A percentile compares a stretch with the other conserved stretches of the same genome.
Conservation (phyloP, 2,888 invertebrate genomes). For the Drosophila subquinaria region DNA sequence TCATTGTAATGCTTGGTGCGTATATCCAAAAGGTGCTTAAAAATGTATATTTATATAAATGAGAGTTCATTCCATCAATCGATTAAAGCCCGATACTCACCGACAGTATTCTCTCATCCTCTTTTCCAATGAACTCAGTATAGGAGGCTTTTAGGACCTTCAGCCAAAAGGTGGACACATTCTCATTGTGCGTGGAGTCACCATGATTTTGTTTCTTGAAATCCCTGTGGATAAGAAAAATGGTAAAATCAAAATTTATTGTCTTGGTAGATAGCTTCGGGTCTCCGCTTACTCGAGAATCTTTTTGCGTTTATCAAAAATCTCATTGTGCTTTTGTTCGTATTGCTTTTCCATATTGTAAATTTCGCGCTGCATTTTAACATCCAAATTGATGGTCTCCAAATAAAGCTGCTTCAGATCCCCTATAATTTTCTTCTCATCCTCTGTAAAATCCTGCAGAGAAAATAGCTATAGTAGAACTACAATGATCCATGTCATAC, state of each 20-base stretch:
- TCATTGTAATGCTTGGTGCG: conserved; percentile 76
- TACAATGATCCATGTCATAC: conserved; percentile 8
- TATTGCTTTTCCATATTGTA: conserved; percentile 95
- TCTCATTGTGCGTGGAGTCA: conserved; percentile 54
- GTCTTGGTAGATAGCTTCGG: not conserved
- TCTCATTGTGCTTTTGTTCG: conserved; percentile 89
- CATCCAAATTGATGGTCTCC: conserved; percentile 93
- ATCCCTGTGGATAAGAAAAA: conserved; percentile 46
- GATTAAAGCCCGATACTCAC: conserved; percentile 42
- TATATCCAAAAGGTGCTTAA: conserved; percentile 77
- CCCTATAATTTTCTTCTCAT: conserved; percentile 89
- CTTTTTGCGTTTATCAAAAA: conserved; percentile 89
- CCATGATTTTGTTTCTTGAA: conserved; percentile 69
- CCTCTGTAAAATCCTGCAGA: conserved; percentile 85
- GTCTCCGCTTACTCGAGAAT: conserved; percentile 72
- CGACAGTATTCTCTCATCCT: conserved; percentile 76
- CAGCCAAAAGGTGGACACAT: conserved; percentile 97
- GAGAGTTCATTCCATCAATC: not conserved
- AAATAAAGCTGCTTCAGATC: conserved; percentile 93
- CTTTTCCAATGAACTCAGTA: conserved; percentile 82
- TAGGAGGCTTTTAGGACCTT: conserved; percentile 91
- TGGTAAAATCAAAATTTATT: no score
- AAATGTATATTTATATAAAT: no score
- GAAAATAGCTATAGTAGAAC: not conserved
- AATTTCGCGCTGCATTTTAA: conserved; percentile 97